phyloP scores from a whole-genome alignment of 2,113 vertebrate genomes.

The Amblyornis subalaris region DNA sequence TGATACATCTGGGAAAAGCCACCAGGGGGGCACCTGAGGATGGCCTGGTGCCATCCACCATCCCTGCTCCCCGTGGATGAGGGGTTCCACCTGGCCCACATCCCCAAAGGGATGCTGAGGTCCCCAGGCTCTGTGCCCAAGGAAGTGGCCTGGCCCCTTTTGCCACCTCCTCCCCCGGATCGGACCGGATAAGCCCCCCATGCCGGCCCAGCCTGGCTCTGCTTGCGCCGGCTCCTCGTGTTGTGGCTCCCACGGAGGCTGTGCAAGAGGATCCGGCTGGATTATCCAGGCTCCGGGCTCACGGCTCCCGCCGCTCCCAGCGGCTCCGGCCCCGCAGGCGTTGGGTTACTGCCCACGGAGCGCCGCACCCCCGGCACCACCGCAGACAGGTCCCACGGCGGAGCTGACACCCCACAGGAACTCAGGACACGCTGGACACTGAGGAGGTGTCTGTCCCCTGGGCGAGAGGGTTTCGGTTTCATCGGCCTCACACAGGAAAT shows the following conservation, averaged over 20 bases:
- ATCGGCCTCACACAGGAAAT: fast-evolving
- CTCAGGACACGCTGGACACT: fast-evolving
- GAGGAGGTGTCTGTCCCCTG: background rate
- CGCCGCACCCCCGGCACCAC: background rate
- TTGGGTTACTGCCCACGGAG: slow-evolving; percentile 48
- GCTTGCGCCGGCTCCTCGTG: background rate
- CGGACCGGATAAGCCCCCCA: fast-evolving
- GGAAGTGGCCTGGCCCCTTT: too few species aligned
- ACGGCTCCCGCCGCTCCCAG: slow-evolving; percentile 35
- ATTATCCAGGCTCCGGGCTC: slow-evolving; percentile 28
- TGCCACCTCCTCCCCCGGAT: background rate
- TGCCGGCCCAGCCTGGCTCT: background rate
- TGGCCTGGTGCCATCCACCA: background rate
- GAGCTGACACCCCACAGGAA: background rate
- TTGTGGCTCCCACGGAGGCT: background rate
- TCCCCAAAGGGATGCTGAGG: background rate
- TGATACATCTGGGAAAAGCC: background rate
- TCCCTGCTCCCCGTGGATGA: fast-evolving
- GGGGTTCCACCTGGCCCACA: background rate
- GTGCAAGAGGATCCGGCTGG: background rate
- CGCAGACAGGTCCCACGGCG: background rate
- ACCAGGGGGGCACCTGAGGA: background rate
- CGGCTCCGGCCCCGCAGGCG: fast-evolving
- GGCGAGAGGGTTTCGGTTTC: background rate
- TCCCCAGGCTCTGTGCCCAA: background rate